Evolutionary conservation across 53 echinoderm and acorn worm genomes (phyloP).

Genomic region (Echinarachnius parma): DNA sequence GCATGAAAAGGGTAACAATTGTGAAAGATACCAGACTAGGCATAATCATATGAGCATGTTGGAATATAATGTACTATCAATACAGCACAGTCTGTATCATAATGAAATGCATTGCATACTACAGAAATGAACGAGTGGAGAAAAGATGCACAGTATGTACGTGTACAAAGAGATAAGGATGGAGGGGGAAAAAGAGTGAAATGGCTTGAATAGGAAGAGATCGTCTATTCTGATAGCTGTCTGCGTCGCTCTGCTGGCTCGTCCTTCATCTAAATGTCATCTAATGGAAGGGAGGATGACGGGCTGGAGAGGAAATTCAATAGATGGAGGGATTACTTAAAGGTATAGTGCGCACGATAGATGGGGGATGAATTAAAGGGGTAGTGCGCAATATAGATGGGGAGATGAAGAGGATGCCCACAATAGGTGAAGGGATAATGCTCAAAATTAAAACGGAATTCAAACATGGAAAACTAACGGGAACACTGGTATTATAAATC

Average conservation of each 20-base stretch:
- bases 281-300: slow-evolving; percentile 34
- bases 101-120: no score
- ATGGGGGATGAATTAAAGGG: slow-evolving; percentile 1
- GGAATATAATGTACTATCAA: no score
- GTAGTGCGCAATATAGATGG: neutral
- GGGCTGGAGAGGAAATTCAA: slow-evolving; percentile 37
- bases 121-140: neutral
- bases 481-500: no score
- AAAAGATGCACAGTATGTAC: neutral
- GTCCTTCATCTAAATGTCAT: slow-evolving; percentile 48
- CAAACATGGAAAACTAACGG: neutral
- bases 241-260: slow-evolving; percentile 11
- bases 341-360: neutral
- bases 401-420: slow-evolving; percentile 8
- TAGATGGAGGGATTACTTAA: slow-evolving; percentile 38
- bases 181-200: neutral
- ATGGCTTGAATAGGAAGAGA: neutral
- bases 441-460: neutral
- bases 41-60: no score
- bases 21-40: no score
- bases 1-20: no score
- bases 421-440: neutral
- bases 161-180: neutral
- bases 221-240: slow-evolving; percentile 1
- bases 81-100: no score